phyloP scores from a whole-genome alignment of 2,797 vertebrate species.

The Champsocephalus gunnari region DNA sequence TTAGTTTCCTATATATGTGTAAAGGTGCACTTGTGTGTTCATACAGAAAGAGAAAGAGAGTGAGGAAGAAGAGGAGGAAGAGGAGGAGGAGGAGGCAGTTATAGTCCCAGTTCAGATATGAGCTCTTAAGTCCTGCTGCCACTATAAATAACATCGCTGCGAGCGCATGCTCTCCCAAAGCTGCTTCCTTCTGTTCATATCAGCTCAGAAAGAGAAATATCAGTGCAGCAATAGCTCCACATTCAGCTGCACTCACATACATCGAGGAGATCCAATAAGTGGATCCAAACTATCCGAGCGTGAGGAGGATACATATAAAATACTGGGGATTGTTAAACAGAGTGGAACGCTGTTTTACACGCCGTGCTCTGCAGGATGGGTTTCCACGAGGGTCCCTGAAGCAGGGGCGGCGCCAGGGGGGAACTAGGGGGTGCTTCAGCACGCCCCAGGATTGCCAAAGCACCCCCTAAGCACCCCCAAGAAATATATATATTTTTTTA shows the following conservation, averaged over 20 bases:
- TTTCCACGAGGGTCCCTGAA: conserved; percentile 30
- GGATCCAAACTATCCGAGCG: too few relatives aligned
- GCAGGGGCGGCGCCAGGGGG: neutral
- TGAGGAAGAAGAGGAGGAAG: conserved; percentile 2
- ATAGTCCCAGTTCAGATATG: conserved; percentile 50
- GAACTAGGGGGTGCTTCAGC: too few relatives aligned
- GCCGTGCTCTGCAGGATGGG: neutral
- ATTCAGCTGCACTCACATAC: neutral
- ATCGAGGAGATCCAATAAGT: neutral
- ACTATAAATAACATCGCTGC: conserved; percentile 76
- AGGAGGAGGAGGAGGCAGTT: conserved; percentile 36
- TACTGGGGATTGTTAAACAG: neutral
- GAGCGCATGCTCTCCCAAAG: conserved; percentile 57
- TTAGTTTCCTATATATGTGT: conserved; percentile 28
- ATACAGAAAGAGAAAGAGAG: neutral
- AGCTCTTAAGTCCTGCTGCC: conserved; percentile 64
- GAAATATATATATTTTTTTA: too few relatives aligned
- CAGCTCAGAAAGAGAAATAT: conserved; percentile 29
- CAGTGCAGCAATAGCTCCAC: conserved; percentile 9
- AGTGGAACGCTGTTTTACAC: accelerated
- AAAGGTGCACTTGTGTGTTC: conserved; percentile 41
- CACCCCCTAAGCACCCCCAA: too few relatives aligned
- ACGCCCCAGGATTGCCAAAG: too few relatives aligned
- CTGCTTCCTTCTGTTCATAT: conserved; percentile 68
- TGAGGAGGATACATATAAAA: neutral